A percentile compares a stretch with the other conserved stretches of the same genome.
These are phyloP conservation scores for Xenentodon cancila DNA, from an alignment of 2,797 vertebrate genomes.

Conservation along the genomic window DNA sequence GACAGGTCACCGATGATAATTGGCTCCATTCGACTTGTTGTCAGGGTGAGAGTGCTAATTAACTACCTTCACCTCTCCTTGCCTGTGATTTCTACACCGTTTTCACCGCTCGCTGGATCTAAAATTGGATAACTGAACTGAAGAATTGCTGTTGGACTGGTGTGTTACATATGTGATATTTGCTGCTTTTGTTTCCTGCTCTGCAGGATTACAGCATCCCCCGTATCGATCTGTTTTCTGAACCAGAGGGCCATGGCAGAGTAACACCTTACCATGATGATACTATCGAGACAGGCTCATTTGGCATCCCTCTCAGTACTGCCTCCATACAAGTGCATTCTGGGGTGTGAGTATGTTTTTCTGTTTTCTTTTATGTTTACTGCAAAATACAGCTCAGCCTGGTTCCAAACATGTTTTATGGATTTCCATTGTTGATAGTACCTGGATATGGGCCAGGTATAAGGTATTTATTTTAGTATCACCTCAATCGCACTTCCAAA, in stretches of 20 bases:
- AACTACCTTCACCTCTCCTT: slow-evolving; percentile 20
- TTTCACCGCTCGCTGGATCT: not conserved
- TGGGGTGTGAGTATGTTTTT: slow-evolving; percentile 87
- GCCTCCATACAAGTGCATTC: slow-evolving; percentile 93
- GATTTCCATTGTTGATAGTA: not conserved
- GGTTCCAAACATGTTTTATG: not conserved
- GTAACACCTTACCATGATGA: slow-evolving; percentile 88
- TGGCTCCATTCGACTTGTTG: slow-evolving; percentile 89
- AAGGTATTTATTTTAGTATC: not conserved
- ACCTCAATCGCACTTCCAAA: not conserved
- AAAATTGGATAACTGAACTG: slow-evolving; percentile 23
- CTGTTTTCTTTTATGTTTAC: not conserved
- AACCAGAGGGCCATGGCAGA: slow-evolving; percentile 87
- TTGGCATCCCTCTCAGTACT: slow-evolving; percentile 86
- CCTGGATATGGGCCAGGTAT: not conserved
- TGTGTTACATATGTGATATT: slow-evolving; percentile 8
- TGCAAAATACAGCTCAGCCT: not conserved
- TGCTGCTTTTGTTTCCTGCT: slow-evolving; percentile 25
- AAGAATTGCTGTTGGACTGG: not conserved
- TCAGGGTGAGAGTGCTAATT: slow-evolving; percentile 83
- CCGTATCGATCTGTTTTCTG: slow-evolving; percentile 92
- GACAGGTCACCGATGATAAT: slow-evolving; percentile 78
- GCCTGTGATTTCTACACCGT: not conserved
- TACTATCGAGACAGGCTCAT: slow-evolving; percentile 86
- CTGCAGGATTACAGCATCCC: slow-evolving; percentile 91